Conservation (phyloP, 2,113 vertebrate species). For the Heptranchias perlo region DNA sequence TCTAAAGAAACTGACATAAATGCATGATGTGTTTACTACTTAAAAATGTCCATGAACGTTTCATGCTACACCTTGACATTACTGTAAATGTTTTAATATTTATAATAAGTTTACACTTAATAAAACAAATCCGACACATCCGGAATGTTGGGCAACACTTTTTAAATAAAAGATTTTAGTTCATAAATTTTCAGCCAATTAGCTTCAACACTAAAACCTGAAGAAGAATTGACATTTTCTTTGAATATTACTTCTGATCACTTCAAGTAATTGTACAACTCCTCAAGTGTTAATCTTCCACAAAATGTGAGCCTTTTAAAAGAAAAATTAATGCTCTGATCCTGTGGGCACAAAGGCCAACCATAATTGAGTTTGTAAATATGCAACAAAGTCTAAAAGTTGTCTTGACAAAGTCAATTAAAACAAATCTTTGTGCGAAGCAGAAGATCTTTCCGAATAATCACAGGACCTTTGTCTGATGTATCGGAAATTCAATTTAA, state of each 20-base stretch:
- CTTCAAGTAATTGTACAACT: not conserved
- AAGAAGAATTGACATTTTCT: not conserved
- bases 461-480: not conserved
- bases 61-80: conserved; percentile 81
- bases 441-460: conserved; percentile 18
- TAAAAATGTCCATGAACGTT: conserved; percentile 78
- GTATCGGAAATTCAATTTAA: conserved; percentile 5
- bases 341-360: not conserved
- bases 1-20: conserved; percentile 64
- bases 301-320: not conserved
- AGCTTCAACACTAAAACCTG: not conserved
- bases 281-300: not conserved
- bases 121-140: conserved; percentile 54
- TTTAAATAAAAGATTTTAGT: conserved; percentile 26
- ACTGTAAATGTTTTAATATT: conserved; percentile 78
- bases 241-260: not conserved
- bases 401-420: conserved; percentile 29
- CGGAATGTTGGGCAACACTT: not conserved
- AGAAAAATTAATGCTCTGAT: not conserved
- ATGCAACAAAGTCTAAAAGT: conserved; percentile 18
- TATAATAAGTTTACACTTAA: conserved; percentile 80
- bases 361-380: not conserved
- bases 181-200: not conserved
- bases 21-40: conserved; percentile 79
- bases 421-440: not conserved